These are phyloP conservation scores for Eledona agricola DNA, from an alignment of 2,888 invertebrate genomes.

Conservation along the genomic window DNA sequence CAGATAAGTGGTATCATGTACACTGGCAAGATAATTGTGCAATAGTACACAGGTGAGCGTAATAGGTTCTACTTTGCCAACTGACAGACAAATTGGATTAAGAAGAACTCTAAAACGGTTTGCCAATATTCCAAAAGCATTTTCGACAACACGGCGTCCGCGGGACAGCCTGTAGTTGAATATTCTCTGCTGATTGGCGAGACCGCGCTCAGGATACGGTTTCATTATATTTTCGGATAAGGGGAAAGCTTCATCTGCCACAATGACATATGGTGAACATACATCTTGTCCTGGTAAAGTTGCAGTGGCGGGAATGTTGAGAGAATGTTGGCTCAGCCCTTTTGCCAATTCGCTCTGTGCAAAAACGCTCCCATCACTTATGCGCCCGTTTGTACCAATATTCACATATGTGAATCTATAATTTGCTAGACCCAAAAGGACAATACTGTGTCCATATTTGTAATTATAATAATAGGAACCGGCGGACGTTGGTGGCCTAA, in stretches of 20 bases:
- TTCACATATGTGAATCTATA: conserved; percentile 47
- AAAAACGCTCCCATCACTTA: conserved; percentile 48
- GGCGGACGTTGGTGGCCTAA: conserved; percentile 19
- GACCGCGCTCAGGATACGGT: conserved; percentile 43
- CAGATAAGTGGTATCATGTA: no score
- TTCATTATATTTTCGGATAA: conserved; percentile 45
- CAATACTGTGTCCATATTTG: conserved; percentile 45
- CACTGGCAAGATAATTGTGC: conserved; percentile 31
- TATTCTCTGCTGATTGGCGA: conserved; percentile 32
- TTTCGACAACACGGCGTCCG: conserved; percentile 37
- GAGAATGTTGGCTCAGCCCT: conserved; percentile 38
- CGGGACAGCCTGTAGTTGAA: conserved; percentile 38
- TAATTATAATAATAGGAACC: conserved; percentile 49
- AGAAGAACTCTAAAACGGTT: conserved; percentile 38
- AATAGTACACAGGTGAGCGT: conserved; percentile 30
- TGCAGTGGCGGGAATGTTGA: conserved; percentile 45
- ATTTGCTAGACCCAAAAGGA: conserved; percentile 47
- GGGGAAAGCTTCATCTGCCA: conserved; percentile 51
- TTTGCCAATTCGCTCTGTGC: conserved; percentile 40
- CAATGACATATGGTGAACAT: conserved; percentile 46
- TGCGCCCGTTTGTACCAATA: conserved; percentile 46
- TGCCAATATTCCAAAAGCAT: conserved; percentile 38
- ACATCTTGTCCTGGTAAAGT: conserved; percentile 41
- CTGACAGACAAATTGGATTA: conserved; percentile 32
- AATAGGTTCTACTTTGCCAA: conserved; percentile 33